Percentiles rank a stretch among this genome's conserved stretches.
Evolutionary conservation across 2,888 invertebrate species (phyloP).

Genomic region (Drosophila pseudotakahashii): DNA sequence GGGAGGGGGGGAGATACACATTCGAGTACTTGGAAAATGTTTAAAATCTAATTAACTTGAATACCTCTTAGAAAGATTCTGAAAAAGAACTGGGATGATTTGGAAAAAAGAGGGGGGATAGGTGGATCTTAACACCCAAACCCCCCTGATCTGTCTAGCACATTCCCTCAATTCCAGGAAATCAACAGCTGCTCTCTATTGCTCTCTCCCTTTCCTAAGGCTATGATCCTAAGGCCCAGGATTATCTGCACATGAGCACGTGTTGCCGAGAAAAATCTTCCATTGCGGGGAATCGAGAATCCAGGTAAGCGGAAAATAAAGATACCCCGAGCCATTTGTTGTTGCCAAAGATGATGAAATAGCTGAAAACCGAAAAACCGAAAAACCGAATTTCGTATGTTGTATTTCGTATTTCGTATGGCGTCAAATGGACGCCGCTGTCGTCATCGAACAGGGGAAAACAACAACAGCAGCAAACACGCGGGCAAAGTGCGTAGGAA

Average conservation of each 20-base stretch:
- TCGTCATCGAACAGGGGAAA: constrained; percentile 45
- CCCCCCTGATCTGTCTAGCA: not conserved
- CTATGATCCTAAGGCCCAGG: constrained; percentile 26
- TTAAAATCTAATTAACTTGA: constrained; percentile 11
- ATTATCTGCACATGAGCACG: constrained; percentile 35
- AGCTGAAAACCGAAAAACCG: constrained; percentile 20
- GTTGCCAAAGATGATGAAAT: constrained; percentile 70
- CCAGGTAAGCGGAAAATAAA: constrained; percentile 34
- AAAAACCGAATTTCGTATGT: constrained; percentile 60
- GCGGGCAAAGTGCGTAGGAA: constrained; percentile 15
- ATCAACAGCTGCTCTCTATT: constrained; percentile 18
- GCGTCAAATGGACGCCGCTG: constrained; percentile 71
- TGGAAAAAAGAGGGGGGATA: too few species aligned
- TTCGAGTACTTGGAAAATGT: constrained; percentile 25
- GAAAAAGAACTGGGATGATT: not conserved
- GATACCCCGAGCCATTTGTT: constrained; percentile 3
- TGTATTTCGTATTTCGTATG: constrained; percentile 17
- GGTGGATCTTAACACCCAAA: too few species aligned
- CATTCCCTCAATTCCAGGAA: constrained; percentile 24
- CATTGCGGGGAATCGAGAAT: not conserved
- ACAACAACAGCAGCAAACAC: constrained; percentile 1
- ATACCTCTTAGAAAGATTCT: not conserved
- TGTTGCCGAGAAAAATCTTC: constrained; percentile 24
- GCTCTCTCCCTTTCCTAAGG: not conserved
- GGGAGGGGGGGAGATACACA: constrained; percentile 4